Percentiles rank a stretch among this genome's conserved stretches.
Conservation (phyloP, 2,113 vertebrate genomes). For the Dicentrarchus labrax region DNA sequence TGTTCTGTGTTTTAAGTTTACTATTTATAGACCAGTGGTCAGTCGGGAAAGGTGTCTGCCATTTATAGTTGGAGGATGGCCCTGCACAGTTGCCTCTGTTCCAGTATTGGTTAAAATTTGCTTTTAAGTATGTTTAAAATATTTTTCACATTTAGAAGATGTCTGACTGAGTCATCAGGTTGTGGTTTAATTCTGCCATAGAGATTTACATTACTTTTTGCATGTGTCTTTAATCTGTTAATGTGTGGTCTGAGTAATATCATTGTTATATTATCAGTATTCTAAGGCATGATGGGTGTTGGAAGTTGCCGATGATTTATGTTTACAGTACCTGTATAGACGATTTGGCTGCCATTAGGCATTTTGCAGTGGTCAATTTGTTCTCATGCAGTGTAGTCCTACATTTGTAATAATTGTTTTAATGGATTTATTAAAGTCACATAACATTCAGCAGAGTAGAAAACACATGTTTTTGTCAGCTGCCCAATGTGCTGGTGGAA, state of each 20-base stretch:
- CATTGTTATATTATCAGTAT: not conserved
- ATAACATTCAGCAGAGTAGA: not conserved
- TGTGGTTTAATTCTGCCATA: not conserved
- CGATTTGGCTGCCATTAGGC: not conserved
- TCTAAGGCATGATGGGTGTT: not conserved
- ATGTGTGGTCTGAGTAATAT: not conserved
- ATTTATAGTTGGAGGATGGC: conserved; percentile 23
- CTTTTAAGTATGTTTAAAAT: not conserved
- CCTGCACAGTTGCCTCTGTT: not conserved
- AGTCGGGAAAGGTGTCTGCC: conserved; percentile 15
- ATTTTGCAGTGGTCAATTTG: not conserved
- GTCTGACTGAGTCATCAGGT: not conserved
- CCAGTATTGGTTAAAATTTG: not conserved
- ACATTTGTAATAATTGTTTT: not conserved
- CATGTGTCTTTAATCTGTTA: conserved; percentile 2
- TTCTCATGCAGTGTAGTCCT: not conserved
- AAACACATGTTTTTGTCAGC: not conserved
- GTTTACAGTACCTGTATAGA: not conserved
- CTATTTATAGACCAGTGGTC: conserved; percentile 41
- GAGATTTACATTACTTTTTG: not conserved
- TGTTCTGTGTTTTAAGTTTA: conserved; percentile 33
- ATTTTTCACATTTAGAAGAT: not conserved
- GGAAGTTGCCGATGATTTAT: not conserved
- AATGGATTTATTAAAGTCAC: not conserved
- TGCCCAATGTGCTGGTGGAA: not conserved